phyloP scores from a whole-genome alignment of 2,888 invertebrate genomes.

The Agonum fuliginosum region DNA sequence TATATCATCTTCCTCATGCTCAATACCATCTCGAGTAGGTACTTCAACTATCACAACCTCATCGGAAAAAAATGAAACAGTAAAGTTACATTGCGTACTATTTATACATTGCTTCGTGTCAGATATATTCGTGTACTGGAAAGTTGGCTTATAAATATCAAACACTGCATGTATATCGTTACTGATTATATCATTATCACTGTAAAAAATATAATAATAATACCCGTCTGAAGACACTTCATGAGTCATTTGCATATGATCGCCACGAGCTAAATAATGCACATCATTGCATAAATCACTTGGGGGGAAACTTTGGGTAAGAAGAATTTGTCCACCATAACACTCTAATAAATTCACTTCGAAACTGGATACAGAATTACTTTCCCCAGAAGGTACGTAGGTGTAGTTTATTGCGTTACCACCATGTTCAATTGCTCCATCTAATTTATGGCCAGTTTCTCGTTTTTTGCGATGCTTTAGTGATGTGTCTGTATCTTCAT shows the following conservation, averaged over 20 bases:
- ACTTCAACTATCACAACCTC: constrained; percentile 90
- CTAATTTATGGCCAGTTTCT: constrained; percentile 71
- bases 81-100: constrained; percentile 85
- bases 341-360: constrained; percentile 85
- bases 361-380: constrained; percentile 85
- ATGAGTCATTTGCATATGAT: constrained; percentile 82
- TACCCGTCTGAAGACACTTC: constrained; percentile 86
- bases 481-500: not conserved
- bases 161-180: constrained; percentile 90
- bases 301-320: constrained; percentile 82
- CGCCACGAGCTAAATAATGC: constrained; percentile 80
- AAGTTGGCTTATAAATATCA: constrained; percentile 89
- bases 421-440: constrained; percentile 85
- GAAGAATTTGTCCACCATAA: constrained; percentile 84
- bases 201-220: constrained; percentile 93
- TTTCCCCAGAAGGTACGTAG: constrained; percentile 74
- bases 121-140: constrained; percentile 83
- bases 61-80: constrained; percentile 82
- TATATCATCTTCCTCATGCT: constrained; percentile 83
- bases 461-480: constrained; percentile 47
- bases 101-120: constrained; percentile 83
- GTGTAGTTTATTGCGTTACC: constrained; percentile 81
- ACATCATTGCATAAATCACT: constrained; percentile 82
- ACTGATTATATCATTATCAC: constrained; percentile 86
- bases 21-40: constrained; percentile 87